Base-by-base conservation (phyloP, 2,797 vertebrate genomes). In the Tauraco hartlaubi region DNA sequence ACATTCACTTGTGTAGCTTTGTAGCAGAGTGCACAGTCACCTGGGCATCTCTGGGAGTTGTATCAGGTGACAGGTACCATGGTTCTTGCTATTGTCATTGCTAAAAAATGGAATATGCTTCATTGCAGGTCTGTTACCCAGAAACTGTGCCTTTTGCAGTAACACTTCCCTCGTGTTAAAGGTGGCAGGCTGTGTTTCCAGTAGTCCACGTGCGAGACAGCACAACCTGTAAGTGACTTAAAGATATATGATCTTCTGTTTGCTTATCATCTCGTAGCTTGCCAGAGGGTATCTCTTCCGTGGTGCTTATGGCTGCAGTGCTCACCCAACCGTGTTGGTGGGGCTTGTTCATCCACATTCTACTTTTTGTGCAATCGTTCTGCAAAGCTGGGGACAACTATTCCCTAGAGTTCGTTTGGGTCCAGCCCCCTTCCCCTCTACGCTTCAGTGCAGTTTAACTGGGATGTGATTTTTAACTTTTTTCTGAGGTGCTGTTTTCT, bases 311-410 rank as follows among this genome's bases (percentile, higher is more conserved):
- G 44, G 44, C 29, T 23, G 7, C 37, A 54, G 37, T 31, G 52
- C 31, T 91, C 52, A 14, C 68, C 35, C 39, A 49, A 1, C 41
- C 0, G 0, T 58, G 48, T 31, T 41, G 52, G 12, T 25, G 61
- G 55, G n/a, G 16, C 8, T 52, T 13, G 12, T 55, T 66, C 29
- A 33, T 48, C 28, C 63, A 31, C 23, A 20, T 23, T 39, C 62
- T 81, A 37, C 33, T 63, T 76, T 59, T 21, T 2, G 1, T 14
- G 86, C 15, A 71, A 19, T 14, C 55, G 37, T 9, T 28, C 12
- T 39, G 39, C 14, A 41, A 25, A 85, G 66, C 0, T 18, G 8
- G 35, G 39, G 6, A 51, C 21, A 17, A 0, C 33, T 28, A 0
- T 66, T 68, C 22, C 44, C n/a, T 6, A 4, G 51, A 35, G 22